phyloP scores from a whole-genome alignment of 2,888 invertebrate species.

The Miltochrista miniata region DNA sequence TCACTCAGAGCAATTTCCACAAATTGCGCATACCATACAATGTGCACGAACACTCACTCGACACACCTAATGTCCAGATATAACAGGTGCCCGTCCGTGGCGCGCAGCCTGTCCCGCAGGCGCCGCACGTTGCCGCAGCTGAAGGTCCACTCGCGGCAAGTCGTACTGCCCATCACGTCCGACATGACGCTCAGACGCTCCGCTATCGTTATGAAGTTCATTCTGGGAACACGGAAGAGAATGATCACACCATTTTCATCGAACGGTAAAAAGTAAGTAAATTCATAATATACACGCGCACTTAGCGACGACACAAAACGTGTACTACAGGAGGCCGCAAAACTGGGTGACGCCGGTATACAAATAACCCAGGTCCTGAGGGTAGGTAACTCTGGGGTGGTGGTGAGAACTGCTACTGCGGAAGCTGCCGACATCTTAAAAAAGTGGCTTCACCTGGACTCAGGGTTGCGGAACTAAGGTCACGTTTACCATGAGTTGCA shows the following conservation, averaged over 20 bases:
- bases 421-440: background rate
- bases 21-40: no score
- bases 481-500: slow-evolving; percentile 6
- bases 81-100: background rate
- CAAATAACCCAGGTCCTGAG: slow-evolving; percentile 5
- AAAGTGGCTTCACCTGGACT: slow-evolving; percentile 4
- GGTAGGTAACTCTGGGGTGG: slow-evolving; percentile 5
- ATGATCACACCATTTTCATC: no score
- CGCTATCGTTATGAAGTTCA: background rate
- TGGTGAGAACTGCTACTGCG: no score
- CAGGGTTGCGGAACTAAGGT: no score
- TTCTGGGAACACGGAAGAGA: no score
- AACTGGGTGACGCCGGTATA: background rate
- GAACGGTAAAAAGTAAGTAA: no score
- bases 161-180: background rate
- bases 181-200: background rate
- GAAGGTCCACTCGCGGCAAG: background rate
- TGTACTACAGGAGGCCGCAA: background rate
- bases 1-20: no score
- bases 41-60: background rate
- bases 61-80: background rate
- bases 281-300: no score
- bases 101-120: background rate
- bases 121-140: background rate
- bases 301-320: no score